phyloP scores from a whole-genome alignment of 2,797 vertebrate species.

The Pangasius mekongensis region DNA sequence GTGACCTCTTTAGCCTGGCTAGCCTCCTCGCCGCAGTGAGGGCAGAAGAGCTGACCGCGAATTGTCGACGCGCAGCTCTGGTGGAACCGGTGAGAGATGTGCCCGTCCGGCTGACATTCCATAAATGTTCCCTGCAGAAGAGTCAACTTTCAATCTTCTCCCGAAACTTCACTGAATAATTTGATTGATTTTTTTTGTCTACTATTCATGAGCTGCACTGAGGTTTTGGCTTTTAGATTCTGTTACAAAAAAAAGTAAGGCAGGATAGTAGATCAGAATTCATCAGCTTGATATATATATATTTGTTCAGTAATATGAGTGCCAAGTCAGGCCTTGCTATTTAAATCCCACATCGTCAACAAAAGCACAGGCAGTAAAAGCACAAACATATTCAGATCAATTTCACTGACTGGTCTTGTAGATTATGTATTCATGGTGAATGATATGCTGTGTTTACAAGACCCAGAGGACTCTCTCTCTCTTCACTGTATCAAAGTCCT shows the following conservation, averaged over 20 bases:
- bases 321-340: not conserved
- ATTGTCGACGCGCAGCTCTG: constrained; percentile 87
- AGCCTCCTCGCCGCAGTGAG: constrained; percentile 94
- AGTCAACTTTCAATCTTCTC: not conserved
- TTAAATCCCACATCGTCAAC: not conserved
- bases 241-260: not conserved
- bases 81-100: constrained; percentile 95
- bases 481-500: not conserved
- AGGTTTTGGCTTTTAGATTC: not conserved
- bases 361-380: not conserved
- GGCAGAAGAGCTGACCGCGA: constrained; percentile 87
- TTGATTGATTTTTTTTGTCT: not conserved
- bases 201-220: not conserved
- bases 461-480: not conserved
- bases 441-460: not conserved
- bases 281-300: not conserved
- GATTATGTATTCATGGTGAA: not conserved
- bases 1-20: constrained; percentile 87
- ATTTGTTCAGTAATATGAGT: not conserved
- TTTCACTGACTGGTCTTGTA: not conserved
- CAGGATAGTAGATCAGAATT: not conserved
- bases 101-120: constrained; percentile 93
- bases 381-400: not conserved
- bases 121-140: constrained; percentile 89
- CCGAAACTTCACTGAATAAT: not conserved